phyloP scores from a whole-genome alignment of 2,113 vertebrate species.

The Archocentrus centrarchus region DNA sequence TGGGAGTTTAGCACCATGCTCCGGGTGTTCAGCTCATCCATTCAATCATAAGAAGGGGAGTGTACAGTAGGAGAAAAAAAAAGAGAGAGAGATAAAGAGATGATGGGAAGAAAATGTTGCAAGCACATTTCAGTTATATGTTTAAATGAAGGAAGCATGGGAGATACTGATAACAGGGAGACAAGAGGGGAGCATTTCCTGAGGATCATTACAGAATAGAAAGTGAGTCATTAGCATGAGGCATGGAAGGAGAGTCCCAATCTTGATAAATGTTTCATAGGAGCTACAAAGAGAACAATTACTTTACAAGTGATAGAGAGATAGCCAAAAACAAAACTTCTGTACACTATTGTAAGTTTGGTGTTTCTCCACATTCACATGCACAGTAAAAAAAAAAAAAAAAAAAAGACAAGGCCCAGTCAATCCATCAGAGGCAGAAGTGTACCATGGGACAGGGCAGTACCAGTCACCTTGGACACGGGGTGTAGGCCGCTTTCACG shows the following conservation, averaged over 20 bases:
- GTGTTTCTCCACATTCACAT: not conserved
- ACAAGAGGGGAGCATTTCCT: conserved; percentile 60
- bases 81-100: conserved; percentile 41
- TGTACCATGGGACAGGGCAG: conserved; percentile 64
- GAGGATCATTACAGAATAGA: conserved; percentile 64
- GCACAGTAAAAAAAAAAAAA: conserved; percentile 4
- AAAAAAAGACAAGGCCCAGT: conserved; percentile 49
- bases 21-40: conserved; percentile 42
- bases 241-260: conserved; percentile 22
- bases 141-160: conserved; percentile 62
- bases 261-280: conserved; percentile 61
- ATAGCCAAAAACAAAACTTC: conserved; percentile 42
- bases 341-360: conserved; percentile 50
- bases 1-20: conserved; percentile 52
- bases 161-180: conserved; percentile 65
- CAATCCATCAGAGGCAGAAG: conserved; percentile 72
- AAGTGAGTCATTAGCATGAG: conserved; percentile 69
- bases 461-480: conserved; percentile 76
- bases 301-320: conserved; percentile 47
- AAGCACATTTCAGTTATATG: conserved; percentile 58
- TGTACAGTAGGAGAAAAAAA: not conserved
- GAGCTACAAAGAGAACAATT: conserved; percentile 47
- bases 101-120: conserved; percentile 55
- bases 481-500: conserved; percentile 72
- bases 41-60: conserved; percentile 52